Conservation (phyloP, 2,113 vertebrate genomes). For the Sclerurus mexicanus region DNA sequence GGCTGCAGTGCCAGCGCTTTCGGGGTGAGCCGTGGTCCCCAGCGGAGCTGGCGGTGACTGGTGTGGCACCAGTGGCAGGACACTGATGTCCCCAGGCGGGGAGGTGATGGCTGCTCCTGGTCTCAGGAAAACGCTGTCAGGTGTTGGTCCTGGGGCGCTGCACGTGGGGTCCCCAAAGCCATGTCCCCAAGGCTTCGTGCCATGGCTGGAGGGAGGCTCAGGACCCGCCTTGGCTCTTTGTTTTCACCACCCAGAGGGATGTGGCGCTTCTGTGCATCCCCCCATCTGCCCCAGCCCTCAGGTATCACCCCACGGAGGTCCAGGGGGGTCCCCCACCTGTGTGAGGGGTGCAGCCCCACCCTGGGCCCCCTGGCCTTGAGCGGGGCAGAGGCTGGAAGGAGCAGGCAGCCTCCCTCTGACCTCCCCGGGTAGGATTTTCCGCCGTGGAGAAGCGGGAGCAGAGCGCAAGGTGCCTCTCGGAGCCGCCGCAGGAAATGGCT, state of each 20-base stretch:
- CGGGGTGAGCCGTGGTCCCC: background rate
- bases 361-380: background rate
- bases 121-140: background rate
- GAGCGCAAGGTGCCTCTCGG: slow-evolving; percentile 52
- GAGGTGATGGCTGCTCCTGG: background rate
- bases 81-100: background rate
- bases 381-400: background rate
- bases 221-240: rapidly evolving
- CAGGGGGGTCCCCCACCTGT: rapidly evolving
- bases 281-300: rapidly evolving
- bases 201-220: background rate
- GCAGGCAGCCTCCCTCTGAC: background rate
- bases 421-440: slow-evolving; percentile 2
- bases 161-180: background rate
- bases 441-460: background rate
- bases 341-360: background rate
- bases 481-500: slow-evolving; percentile 66
- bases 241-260: rapidly evolving
- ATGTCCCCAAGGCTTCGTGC: background rate
- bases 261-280: rapidly evolving
- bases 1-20: background rate
- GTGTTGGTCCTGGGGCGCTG: background rate
- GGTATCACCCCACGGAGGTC: background rate
- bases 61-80: background rate
- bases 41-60: slow-evolving; percentile 6